Evolutionary conservation across 2,797 vertebrate genomes (phyloP), one percentile per base, ranked within the genome.

Genomic region (Alca torda): DNA sequence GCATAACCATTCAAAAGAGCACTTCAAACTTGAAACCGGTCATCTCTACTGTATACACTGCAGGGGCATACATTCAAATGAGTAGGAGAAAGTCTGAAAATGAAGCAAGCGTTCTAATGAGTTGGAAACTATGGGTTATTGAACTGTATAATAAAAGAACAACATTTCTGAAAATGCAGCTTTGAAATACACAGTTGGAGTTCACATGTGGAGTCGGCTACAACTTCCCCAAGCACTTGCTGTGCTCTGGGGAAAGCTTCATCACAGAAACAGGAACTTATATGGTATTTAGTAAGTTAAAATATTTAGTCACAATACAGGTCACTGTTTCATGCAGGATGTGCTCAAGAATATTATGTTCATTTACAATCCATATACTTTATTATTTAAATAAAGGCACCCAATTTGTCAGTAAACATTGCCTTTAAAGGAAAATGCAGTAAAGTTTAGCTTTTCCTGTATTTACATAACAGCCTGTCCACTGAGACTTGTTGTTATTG

Each of bases 301-400:
- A 95, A 69, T 37, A 3, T 76, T 93, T 69, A 92, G n/a, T 28
- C 35, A 73, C 60, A 87, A 54, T 13, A 35, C 3, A 56, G 31
- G 17, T 59, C 50, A 48, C 20, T 75, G 16, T 63, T 84, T 74
- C 51, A 69, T 31, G 23, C 4, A 76, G 28, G 20, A 80, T 23
- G 92, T 80, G 31, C 59, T 84, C 12, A 84, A 89, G 93, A 89
- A 91, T 68, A 63, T 4, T 31, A 10, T 12, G 2, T 39, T 87
- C 2, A 28, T 69, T 93, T 93, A 46, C 19, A 82, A 70, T 48
- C 33, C 26, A 33, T 41, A 23, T 19, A 82, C 2, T 75, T 84
- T 26, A 61, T 69, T 43, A 65, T 77, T 89, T 93, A 92, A 76
- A 92, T 46, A 84, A 92, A 90, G 35, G 9, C 16, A 33, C 64